Evolutionary conservation across 2,888 invertebrate species (phyloP).

Genomic region (Ophion ellenae): DNA sequence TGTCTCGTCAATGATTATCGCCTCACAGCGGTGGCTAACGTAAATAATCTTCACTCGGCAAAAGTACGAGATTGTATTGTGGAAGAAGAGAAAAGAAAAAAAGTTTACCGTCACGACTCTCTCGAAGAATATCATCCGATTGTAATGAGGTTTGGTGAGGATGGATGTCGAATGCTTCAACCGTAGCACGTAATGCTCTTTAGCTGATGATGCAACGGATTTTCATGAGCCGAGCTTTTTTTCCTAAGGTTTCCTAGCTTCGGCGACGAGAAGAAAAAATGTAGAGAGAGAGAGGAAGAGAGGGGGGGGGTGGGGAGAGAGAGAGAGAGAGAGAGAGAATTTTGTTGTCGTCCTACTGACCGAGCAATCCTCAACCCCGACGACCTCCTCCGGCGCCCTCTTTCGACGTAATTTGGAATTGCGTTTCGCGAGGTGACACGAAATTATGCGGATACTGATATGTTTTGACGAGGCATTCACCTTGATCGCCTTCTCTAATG

Average conservation of each 20-base stretch:
- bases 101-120: background rate
- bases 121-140: slow-evolving; percentile 36
- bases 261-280: slow-evolving; percentile 5
- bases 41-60: background rate
- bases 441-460: slow-evolving; percentile 16
- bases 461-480: slow-evolving; percentile 9
- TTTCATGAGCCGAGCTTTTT: slow-evolving; percentile 23
- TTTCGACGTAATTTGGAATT: background rate
- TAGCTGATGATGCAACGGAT: slow-evolving; percentile 32
- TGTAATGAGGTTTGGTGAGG: slow-evolving; percentile 14
- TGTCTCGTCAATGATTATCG: background rate
- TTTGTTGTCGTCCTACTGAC: slow-evolving; percentile 15
- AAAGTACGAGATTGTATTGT: background rate
- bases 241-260: slow-evolving; percentile 33
- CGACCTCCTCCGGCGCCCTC: background rate
- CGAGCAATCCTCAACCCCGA: background rate
- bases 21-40: background rate
- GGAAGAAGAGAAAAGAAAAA: background rate
- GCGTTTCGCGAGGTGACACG: background rate
- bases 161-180: background rate
- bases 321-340: background rate
- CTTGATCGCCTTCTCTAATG: background rate
- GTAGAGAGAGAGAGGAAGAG: background rate
- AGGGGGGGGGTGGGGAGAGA: background rate
- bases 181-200: slow-evolving; percentile 45